These are phyloP conservation scores for Podarcis muralis DNA, from an alignment of 2,113 vertebrate species.

Conservation along the genomic window DNA sequence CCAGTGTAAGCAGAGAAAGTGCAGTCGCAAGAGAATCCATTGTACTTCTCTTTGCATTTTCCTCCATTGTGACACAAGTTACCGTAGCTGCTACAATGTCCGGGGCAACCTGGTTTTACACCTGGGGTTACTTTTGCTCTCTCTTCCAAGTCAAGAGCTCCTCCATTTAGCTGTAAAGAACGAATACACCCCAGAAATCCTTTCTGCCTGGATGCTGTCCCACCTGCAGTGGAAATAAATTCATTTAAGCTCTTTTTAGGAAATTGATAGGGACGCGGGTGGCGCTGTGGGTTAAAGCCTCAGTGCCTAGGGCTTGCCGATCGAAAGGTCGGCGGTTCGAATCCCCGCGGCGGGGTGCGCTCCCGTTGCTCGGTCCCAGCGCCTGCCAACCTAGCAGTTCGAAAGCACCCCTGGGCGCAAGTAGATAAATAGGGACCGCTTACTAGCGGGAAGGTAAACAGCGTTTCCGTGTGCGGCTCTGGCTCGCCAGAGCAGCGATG, in stretches of 20 bases:
- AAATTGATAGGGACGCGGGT: too few species aligned
- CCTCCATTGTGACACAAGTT: conserved; percentile 87
- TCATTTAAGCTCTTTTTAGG: conserved; percentile 26
- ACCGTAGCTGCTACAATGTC: conserved; percentile 93
- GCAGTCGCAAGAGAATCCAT: conserved; percentile 90
- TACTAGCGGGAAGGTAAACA: too few species aligned
- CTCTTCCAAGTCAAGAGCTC: conserved; percentile 87
- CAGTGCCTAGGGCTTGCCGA: too few species aligned
- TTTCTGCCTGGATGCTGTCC: conserved; percentile 92
- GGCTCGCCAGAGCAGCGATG: too few species aligned
- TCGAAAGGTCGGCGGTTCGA: too few species aligned
- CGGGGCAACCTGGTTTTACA: conserved; percentile 88
- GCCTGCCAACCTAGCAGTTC: too few species aligned
- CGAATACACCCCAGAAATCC: conserved; percentile 94
- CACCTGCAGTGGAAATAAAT: conserved; percentile 78
- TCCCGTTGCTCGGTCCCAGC: too few species aligned
- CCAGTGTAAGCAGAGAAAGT: conserved; percentile 82
- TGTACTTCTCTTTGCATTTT: conserved; percentile 83
- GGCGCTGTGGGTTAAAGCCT: too few species aligned
- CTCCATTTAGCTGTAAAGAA: conserved; percentile 88
- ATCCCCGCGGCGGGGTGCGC: too few species aligned
- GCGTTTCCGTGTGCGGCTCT: too few species aligned
- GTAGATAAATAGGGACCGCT: too few species aligned
- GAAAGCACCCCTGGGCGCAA: too few species aligned
- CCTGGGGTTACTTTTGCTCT: conserved; percentile 90